Evolutionary conservation across 2,888 invertebrate genomes (phyloP).

Genomic region (Drosophila peninsularis): DNA sequence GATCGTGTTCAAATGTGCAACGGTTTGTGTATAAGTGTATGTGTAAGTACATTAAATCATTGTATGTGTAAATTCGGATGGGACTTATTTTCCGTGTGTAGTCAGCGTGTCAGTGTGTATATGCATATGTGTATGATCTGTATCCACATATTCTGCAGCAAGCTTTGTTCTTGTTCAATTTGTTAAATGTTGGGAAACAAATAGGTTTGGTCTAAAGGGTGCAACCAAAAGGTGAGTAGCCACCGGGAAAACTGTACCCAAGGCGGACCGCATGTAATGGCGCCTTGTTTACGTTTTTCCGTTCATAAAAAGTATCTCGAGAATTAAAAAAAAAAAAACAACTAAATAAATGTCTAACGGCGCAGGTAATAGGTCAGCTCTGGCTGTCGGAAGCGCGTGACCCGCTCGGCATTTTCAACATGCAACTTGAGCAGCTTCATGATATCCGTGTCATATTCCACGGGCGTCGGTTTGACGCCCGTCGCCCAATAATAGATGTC

Average conservation of each 20-base stretch:
- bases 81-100: neutral
- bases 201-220: neutral
- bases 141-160: slow-evolving; percentile 47
- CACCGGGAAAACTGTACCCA: slow-evolving; percentile 37
- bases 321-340: too few relatives aligned
- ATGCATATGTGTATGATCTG: neutral
- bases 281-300: slow-evolving; percentile 38
- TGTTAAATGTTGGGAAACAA: neutral
- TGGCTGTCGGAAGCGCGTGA: slow-evolving; percentile 41
- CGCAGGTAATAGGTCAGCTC: slow-evolving; percentile 27
- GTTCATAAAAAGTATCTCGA: neutral
- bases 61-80: neutral
- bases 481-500: slow-evolving; percentile 98
- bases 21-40: neutral
- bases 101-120: neutral
- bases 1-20: neutral
- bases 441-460: slow-evolving; percentile 94
- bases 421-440: slow-evolving; percentile 94
- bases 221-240: neutral
- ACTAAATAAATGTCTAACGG: neutral
- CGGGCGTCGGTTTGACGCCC: slow-evolving; percentile 92
- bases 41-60: neutral
- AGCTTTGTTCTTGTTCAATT: slow-evolving; percentile 38
- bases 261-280: slow-evolving; percentile 16
- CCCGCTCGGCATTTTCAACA: slow-evolving; percentile 89